A percentile compares a stretch with the other conserved stretches of the same genome.
Conservation (phyloP, 2,113 vertebrate genomes). For the Nerophis ophidion region DNA sequence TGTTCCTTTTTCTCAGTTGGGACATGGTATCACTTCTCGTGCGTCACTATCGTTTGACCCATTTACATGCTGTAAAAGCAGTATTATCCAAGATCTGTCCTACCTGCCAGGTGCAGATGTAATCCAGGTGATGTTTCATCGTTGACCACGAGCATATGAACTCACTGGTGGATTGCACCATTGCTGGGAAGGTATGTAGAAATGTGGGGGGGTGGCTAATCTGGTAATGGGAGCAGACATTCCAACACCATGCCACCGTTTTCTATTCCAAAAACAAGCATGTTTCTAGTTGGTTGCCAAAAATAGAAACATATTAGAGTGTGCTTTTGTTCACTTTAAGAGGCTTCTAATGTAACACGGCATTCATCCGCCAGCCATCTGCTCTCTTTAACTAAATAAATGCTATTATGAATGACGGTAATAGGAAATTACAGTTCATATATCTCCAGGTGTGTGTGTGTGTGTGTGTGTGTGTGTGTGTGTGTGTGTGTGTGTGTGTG, state of each 20-base stretch:
- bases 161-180: conserved; percentile 48
- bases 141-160: conserved; percentile 47
- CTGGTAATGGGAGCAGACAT: conserved; percentile 38
- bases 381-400: no score
- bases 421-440: no score
- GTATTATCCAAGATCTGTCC: no score
- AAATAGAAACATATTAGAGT: not conserved
- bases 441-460: no score
- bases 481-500: no score
- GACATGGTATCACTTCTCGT: no score
- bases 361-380: no score
- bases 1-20: no score
- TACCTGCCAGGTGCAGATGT: conserved; percentile 9
- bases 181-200: conserved; percentile 31
- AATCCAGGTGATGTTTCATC: not conserved
- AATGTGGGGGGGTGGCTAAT: conserved; percentile 31
- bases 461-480: no score
- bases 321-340: not conserved
- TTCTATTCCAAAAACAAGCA: conserved; percentile 11
- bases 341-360: not conserved
- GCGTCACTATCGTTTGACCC: no score
- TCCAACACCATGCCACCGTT: conserved; percentile 19
- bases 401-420: no score
- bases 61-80: no score
- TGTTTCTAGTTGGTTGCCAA: conserved; percentile 24